A percentile compares a stretch with the other conserved stretches of the same genome.
Evolutionary conservation across 2,888 invertebrate genomes (phyloP).

Genomic region (Nomada lathburiana): DNA sequence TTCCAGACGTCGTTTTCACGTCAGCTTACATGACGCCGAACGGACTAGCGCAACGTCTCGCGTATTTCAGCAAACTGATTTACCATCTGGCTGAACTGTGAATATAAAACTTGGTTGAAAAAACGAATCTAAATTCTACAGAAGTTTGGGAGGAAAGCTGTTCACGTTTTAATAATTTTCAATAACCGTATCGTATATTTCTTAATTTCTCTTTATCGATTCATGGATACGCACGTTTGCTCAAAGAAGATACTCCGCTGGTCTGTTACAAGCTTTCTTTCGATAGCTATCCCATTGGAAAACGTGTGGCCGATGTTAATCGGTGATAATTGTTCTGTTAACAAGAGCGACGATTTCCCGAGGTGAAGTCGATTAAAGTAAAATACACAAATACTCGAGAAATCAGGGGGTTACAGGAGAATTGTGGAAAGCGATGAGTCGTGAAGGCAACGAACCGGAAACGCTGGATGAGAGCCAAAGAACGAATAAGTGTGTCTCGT

Average conservation of each 20-base stretch:
- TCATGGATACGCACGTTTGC: no score
- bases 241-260: no score
- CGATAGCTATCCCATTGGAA: background rate
- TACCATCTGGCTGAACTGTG: background rate
- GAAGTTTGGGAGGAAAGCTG: no score
- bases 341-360: slow-evolving; percentile 15
- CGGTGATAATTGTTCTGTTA: slow-evolving; percentile 18
- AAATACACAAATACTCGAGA: slow-evolving; percentile 33
- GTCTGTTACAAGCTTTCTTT: no score
- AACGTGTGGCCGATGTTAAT: background rate
- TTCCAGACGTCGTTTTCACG: slow-evolving; percentile 26
- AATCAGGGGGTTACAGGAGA: slow-evolving; percentile 40
- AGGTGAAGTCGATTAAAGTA: slow-evolving; percentile 45
- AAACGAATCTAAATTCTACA: no score
- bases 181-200: no score
- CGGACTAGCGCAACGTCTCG: background rate
- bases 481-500: slow-evolving; percentile 71
- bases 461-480: slow-evolving; percentile 77
- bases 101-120: no score
- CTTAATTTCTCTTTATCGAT: no score
- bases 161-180: no score
- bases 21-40: slow-evolving; percentile 37
- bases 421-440: slow-evolving; percentile 73
- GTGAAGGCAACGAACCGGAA: slow-evolving; percentile 74
- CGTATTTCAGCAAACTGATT: slow-evolving; percentile 23